Evolutionary conservation across 2,113 vertebrate species (phyloP), one percentile per base, ranked within the genome.

Genomic region (Chauna torquata): DNA sequence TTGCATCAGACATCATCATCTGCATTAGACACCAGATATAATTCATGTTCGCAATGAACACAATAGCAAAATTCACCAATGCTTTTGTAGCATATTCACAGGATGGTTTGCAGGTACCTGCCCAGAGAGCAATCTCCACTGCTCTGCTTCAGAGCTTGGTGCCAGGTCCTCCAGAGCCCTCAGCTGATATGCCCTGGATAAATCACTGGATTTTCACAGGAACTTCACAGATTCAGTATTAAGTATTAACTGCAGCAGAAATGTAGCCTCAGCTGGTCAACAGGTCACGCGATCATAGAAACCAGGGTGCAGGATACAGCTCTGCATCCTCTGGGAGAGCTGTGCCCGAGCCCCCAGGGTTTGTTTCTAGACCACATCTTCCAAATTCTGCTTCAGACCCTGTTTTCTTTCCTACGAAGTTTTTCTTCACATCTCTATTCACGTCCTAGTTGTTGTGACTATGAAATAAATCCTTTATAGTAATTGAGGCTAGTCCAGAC

Each of bases 261-360:
- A 50, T 5, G 8, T 18, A 58, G 54, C 49, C 44, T 76, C 54
- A 32, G 49, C 14, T 42, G 68, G 8, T 36, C 75, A 50, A 36
- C 18, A 79, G 84, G 27, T 38, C 38, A 30, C 0, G 44, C 30
- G 32, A 1, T 12, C 36, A 20, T 59, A 6, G 50, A 72, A 75
- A 70, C 9, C 47, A 19, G 13, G 52, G 32, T 25, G 38, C 1
- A 1, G 22, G 32, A 45, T 49, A 24, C 1, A 7, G 47, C 36
- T 0, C 0, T 8, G 20, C 27, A 23, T 42, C 36, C 36, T 36
- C 70, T 2, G 0, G 38, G 9, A 42, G 34, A 79, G 38, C 10
- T 4, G 6, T 6, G 3, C 8, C 0, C 0, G 30, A 77, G 8
- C 3, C 34, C 19, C 16, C 34, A 28, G 5, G 27, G 7, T 11